phyloP scores from a whole-genome alignment of 2,888 invertebrate species.

The Xanthia icteritia region DNA sequence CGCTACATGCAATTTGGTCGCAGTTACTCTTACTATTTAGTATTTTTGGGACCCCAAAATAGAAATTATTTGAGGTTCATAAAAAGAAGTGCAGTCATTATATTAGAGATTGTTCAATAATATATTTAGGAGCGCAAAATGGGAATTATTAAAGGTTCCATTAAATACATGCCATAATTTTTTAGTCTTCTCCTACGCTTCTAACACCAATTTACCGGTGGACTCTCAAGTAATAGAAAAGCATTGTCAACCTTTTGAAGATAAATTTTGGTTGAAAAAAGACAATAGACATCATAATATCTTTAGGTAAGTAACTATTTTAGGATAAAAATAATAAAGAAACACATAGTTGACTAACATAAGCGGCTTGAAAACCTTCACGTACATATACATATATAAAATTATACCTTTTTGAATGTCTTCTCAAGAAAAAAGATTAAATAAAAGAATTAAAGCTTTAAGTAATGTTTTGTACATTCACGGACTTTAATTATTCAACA shows the following conservation, averaged over 20 bases:
- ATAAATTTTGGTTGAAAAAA: conserved; percentile 1
- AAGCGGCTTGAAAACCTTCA: background rate
- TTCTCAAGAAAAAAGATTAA: background rate
- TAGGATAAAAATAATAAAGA: background rate
- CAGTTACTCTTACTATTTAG: too few relatives aligned
- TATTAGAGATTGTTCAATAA: background rate
- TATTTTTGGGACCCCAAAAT: too few relatives aligned
- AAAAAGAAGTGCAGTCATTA: background rate
- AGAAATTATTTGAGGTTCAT: too few relatives aligned
- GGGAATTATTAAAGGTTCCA: background rate
- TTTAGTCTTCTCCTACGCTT: background rate
- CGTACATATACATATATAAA: background rate
- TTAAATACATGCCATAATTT: background rate
- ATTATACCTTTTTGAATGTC: background rate
- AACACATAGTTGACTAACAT: background rate
- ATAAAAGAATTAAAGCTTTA: background rate
- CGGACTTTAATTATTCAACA: background rate
- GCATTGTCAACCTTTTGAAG: background rate
- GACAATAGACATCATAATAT: background rate
- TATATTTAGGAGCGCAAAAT: background rate
- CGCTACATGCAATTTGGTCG: too few relatives aligned
- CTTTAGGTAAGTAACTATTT: background rate
- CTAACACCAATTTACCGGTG: background rate
- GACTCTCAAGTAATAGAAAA: background rate
- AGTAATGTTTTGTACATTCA: background rate